Base-by-base conservation (phyloP, 2,888 invertebrate species). In the Agriopis aurantiaria region DNA sequence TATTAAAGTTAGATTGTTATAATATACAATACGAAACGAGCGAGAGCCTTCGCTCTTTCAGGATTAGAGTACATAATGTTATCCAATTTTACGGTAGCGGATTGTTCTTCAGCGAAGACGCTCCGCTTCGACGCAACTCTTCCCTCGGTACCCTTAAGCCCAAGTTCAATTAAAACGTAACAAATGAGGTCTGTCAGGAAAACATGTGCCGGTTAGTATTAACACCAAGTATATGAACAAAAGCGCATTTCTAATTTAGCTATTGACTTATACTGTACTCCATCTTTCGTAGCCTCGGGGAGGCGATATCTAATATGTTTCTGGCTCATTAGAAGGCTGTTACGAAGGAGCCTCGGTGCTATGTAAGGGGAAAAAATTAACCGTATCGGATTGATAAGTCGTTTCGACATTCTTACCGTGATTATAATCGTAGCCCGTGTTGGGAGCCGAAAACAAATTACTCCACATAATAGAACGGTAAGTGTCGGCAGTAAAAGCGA, bases 401-500 rank as follows among this genome's bases (percentile, higher is more conserved):
- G 86, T 84, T 84, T 83, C 81, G 77, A 82, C 88, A 90, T 90
- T 90, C 89, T 88, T 80, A 72, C 75, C 78, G 75, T 85, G 87
- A 88, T 87, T 87, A 85, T 85, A 84, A 87, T 86, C 82, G 79
- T 81, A 79, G 80, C 80, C 72, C 80, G 80, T 70, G 84, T 86
- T 86, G 83, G 88, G 86, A 90, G 88, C 88, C 86, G 82, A 87
- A 89, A 88, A 88, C 82, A 88, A 89, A 89, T 89, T 88, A 85
- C 83, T 84, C 80, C 82, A 83, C 83, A 79, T 80, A 78, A 81
- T 80, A 79, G 75, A 78, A 75, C 74, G 75, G 78, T 77, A 80
- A 79, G 78, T 77, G 78, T 79, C 68, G 73, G 77, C 63, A 58
- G 70, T 74, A 80, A 73, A 68, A 78, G 81, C 75, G 75, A 80